Evolutionary conservation across 2,113 vertebrate species (phyloP).

Genomic region (Propithecus coquereli): DNA sequence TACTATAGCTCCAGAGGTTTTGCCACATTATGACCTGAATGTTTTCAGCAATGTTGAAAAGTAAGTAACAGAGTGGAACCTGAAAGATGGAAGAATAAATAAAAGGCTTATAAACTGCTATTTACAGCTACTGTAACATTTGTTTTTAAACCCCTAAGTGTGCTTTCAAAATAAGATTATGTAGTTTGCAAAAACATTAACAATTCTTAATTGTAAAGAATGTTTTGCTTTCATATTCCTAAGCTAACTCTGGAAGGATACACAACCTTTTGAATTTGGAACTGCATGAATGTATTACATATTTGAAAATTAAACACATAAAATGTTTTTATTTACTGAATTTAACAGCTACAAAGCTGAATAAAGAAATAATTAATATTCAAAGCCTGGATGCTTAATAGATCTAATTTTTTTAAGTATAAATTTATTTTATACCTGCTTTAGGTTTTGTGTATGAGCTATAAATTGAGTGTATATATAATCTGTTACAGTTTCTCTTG

Average conservation of each 20-base stretch:
- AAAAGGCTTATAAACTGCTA: background rate
- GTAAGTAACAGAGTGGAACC: background rate
- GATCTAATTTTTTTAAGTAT: background rate
- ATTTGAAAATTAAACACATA: background rate
- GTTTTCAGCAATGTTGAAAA: background rate
- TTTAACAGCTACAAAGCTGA: background rate
- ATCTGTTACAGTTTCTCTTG: background rate
- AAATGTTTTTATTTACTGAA: background rate
- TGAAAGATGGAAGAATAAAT: background rate
- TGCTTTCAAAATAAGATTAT: background rate
- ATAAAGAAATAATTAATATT: background rate
- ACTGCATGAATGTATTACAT: background rate
- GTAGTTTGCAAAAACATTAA: background rate
- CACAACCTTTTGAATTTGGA: background rate
- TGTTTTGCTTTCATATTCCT: background rate
- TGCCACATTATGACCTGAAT: background rate
- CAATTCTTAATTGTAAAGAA: background rate
- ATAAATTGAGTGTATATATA: background rate
- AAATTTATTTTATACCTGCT: background rate
- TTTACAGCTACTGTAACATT: background rate
- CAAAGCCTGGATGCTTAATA: background rate
- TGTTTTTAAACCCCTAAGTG: background rate
- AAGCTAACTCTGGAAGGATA: background rate
- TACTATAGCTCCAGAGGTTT: background rate
- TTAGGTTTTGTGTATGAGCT: background rate